Percentiles rank a stretch among this genome's conserved stretches.
phyloP scores from a whole-genome alignment of 2,113 vertebrate genomes.

The Amphiprion percula region DNA sequence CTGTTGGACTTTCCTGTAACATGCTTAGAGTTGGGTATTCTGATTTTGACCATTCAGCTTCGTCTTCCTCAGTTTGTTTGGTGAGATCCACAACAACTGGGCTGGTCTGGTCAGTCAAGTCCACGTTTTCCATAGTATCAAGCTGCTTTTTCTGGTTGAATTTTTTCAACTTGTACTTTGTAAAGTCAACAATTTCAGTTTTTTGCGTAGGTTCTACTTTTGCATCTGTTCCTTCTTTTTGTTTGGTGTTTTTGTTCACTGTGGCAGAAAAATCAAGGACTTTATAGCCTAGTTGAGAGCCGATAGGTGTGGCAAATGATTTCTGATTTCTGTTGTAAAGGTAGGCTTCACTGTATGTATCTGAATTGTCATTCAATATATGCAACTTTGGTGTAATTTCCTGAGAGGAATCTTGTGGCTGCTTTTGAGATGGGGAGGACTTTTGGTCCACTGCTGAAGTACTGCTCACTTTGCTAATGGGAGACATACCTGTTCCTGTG shows the following conservation, averaged over 20 bases:
- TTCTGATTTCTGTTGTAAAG: constrained; percentile 58
- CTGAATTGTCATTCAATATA: constrained; percentile 63
- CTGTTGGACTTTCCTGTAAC: constrained; percentile 18
- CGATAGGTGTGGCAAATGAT: constrained; percentile 13
- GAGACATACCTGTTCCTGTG: neutral
- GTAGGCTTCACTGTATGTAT: constrained; percentile 33
- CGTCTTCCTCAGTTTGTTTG: constrained; percentile 66
- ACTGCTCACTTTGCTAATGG: constrained; percentile 16
- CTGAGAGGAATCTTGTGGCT: constrained; percentile 21
- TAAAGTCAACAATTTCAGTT: constrained; percentile 75
- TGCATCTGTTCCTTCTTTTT: constrained; percentile 5
- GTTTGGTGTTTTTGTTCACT: constrained; percentile 30
- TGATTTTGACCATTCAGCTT: constrained; percentile 44
- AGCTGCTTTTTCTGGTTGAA: constrained; percentile 62
- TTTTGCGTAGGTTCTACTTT: constrained; percentile 28
- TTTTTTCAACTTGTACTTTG: constrained; percentile 78
- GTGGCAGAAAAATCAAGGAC: constrained; percentile 77
- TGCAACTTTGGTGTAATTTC: constrained; percentile 67
- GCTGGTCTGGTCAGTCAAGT: constrained; percentile 11
- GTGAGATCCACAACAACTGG: constrained; percentile 74
- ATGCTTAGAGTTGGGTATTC: constrained; percentile 28
- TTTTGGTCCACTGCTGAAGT: constrained; percentile 18
- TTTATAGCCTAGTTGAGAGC: constrained; percentile 57
- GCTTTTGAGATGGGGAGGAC: constrained; percentile 36
- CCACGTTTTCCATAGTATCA: constrained; percentile 4